Conservation (phyloP, 2,113 vertebrate species). For the Notothenia rossii region DNA sequence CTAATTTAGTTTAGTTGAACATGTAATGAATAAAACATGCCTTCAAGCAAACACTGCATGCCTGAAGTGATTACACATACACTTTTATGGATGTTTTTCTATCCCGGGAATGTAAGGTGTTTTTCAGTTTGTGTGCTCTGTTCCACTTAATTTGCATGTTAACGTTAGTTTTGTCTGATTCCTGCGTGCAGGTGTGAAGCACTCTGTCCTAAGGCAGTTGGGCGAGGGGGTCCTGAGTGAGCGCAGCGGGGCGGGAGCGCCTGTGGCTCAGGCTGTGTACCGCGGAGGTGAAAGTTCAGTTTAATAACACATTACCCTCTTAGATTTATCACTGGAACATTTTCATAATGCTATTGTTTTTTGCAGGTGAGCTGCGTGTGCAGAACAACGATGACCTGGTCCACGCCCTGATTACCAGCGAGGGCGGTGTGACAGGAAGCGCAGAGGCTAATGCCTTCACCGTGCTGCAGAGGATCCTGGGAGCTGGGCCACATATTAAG, state of each 20-base stretch:
- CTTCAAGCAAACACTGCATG: neutral
- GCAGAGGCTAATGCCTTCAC: conserved; percentile 88
- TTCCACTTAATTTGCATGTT: neutral
- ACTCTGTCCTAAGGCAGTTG: conserved; percentile 88
- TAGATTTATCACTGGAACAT: rapidly evolving
- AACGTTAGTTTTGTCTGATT: neutral
- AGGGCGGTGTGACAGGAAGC: conserved; percentile 85
- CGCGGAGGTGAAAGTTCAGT: conserved; percentile 86
- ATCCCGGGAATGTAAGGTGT: neutral
- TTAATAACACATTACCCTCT: neutral
- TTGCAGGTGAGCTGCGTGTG: conserved; percentile 84
- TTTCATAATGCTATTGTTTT: neutral
- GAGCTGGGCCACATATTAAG: conserved; percentile 91
- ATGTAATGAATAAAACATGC: neutral
- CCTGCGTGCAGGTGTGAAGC: conserved; percentile 86
- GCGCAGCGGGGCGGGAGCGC: conserved; percentile 84
- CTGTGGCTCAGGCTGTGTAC: conserved; percentile 85
- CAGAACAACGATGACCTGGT: conserved; percentile 88
- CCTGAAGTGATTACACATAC: neutral
- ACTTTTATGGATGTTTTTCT: neutral
- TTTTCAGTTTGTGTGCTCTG: neutral
- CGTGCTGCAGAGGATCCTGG: conserved; percentile 90
- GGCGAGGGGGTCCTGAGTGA: conserved; percentile 90
- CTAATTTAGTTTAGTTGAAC: neutral
- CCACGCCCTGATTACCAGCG: conserved; percentile 88